These are phyloP conservation scores for Narcine bancroftii DNA, from an alignment of 2,113 vertebrate genomes.

Conservation along the genomic window DNA sequence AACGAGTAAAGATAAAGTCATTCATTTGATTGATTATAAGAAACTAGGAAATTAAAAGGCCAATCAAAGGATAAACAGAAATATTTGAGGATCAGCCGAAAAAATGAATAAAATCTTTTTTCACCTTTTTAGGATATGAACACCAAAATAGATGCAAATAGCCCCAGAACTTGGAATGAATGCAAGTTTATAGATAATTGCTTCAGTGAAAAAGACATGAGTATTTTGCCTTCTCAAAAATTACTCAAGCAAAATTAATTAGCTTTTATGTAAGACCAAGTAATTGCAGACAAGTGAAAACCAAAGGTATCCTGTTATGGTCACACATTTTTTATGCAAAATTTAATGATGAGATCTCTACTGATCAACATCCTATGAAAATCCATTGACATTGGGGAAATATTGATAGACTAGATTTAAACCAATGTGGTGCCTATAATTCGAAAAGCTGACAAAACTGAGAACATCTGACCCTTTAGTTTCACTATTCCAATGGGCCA, in stretches of 20 bases:
- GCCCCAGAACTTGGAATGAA: neutral
- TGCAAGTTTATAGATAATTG: neutral
- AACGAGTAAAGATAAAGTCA: neutral
- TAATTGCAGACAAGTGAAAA: neutral
- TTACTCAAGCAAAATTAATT: neutral
- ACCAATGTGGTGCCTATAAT: neutral
- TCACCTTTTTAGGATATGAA: neutral
- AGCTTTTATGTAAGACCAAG: neutral
- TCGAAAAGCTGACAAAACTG: neutral
- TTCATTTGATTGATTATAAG: neutral
- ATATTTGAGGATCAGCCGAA: neutral
- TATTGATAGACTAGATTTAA: neutral
- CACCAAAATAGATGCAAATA: neutral
- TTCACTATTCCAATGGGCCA: neutral
- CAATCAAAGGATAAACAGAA: neutral
- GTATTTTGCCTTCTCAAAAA: neutral
- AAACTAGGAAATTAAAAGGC: neutral
- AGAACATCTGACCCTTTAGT: neutral
- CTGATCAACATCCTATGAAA: neutral
- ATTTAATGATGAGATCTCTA: neutral
- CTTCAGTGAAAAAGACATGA: neutral
- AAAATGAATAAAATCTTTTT: neutral
- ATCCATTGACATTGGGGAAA: neutral
- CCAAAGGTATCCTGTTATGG: neutral
- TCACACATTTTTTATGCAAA: too few species aligned